A percentile compares a stretch with the other conserved stretches of the same genome.
These are phyloP conservation scores for Cerastoderma edule DNA, from an alignment of 2,888 invertebrate genomes.

Conservation along the genomic window DNA sequence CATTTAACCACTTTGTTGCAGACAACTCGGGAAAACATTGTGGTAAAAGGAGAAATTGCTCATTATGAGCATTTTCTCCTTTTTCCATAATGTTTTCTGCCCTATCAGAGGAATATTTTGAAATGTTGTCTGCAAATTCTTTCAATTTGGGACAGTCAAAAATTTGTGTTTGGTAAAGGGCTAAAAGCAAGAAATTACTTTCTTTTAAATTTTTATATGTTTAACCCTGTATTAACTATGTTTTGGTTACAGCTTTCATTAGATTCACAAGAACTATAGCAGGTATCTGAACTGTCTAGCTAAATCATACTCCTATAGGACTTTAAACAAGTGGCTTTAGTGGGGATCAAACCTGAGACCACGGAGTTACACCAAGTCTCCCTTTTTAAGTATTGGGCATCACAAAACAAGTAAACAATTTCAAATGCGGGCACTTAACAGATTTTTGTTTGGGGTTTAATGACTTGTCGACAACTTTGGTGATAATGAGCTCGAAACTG, in stretches of 20 bases:
- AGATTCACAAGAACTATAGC: not conserved
- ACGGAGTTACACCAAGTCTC: too few species aligned
- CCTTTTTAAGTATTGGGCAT: not conserved
- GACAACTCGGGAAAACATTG: not conserved
- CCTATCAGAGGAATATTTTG: too few species aligned
- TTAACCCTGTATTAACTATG: not conserved
- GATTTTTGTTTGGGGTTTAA: not conserved
- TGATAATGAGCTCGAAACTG: not conserved
- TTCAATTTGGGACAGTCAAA: too few species aligned
- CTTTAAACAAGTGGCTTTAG: too few species aligned
- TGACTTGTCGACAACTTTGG: not conserved
- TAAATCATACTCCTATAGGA: too few species aligned
- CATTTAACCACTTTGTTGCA: too few species aligned
- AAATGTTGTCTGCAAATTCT: too few species aligned
- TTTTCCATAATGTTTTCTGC: slow-evolving; percentile 10
- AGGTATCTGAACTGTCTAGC: too few species aligned
- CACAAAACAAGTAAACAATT: not conserved
- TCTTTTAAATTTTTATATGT: not conserved
- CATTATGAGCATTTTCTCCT: slow-evolving; percentile 1
- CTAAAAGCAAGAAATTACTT: not conserved
- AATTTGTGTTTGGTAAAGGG: not conserved
- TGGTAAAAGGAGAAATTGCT: not conserved
- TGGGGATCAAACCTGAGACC: too few species aligned
- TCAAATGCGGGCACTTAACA: not conserved
- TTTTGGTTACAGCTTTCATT: not conserved